phyloP scores from a whole-genome alignment of 2,797 vertebrate genomes.

The Urosaurus nigricauda region DNA sequence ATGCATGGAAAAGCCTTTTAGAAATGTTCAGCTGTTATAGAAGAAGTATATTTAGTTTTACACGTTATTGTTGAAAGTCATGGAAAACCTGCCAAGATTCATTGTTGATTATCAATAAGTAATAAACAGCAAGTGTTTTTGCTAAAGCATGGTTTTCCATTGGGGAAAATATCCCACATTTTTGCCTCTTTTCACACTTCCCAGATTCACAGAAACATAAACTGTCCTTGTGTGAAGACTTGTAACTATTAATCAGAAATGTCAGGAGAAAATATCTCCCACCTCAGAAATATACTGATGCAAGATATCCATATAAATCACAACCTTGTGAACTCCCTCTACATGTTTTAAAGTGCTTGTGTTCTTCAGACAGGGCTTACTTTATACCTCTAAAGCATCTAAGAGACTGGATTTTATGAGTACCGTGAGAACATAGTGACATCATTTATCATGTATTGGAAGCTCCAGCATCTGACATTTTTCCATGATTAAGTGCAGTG shows the following conservation, averaged over 20 bases:
- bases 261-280: not conserved
- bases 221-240: not conserved
- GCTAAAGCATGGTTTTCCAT: not conserved
- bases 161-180: not conserved
- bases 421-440: slow-evolving; percentile 48
- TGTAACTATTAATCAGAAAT: slow-evolving; percentile 18
- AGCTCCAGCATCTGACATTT: slow-evolving; percentile 42
- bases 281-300: slow-evolving; percentile 10
- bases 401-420: slow-evolving; percentile 42
- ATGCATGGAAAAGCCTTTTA: not conserved
- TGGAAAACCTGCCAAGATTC: not conserved
- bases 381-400: slow-evolving; percentile 11
- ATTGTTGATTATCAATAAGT: not conserved
- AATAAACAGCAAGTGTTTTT: not conserved
- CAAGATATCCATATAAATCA: slow-evolving; percentile 35
- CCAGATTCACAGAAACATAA: not conserved
- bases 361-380: slow-evolving; percentile 15
- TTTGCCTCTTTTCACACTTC: not conserved
- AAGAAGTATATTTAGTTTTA: not conserved
- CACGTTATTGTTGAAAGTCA: not conserved
- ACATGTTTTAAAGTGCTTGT: slow-evolving; percentile 19
- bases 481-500: slow-evolving; percentile 63
- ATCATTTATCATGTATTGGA: slow-evolving; percentile 48
- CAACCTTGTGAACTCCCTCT: not conserved
- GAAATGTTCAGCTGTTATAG: not conserved